Evolutionary conservation across 2,113 vertebrate genomes (phyloP), one percentile per base, ranked within the genome.

Genomic region (Corythornis cristatus): DNA sequence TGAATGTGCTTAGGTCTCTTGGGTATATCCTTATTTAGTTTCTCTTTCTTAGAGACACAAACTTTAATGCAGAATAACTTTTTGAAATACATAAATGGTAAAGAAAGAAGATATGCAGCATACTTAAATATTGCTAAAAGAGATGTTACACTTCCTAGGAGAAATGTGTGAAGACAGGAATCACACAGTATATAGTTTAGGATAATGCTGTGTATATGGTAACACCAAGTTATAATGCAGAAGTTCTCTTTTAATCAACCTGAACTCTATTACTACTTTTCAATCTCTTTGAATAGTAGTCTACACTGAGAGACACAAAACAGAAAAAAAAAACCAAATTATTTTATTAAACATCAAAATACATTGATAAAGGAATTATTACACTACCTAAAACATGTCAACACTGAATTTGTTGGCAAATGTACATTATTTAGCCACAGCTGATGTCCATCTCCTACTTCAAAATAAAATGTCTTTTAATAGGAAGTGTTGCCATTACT

Each of bases 381-480:
- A 90, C 46, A 56, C 43, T 48, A 62, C 50, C n/a, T 14, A 93
- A 94, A 91, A 35, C 23, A 51, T 37, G 48, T 37, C 54, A 92
- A 64, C 46, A 67, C 56, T 74, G 89, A 91, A 82, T 84, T 40
- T 89, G 33, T 17, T 93, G 80, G 92, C 43, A 94, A 93, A 87
- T 61, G 19, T 19, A 76, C 19, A 35, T 22, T 51, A 29, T 19
- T 53, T 45, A 68, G 46, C 82, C n/a, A 79, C 12, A 87, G 45
- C 5, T 91, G 89, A 84, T 76, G 28, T 48, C 61, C 61, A 62
- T 62, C 66, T 78, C 78, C 88, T 70, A 91, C 70, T 92, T 95
- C 60, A 85, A 95, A 90, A 95, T 76, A 93, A 94, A 93, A 88
- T 74, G 76, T 71, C n/a, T 6, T 53, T 94, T 72, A 75, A 83